Base-by-base conservation (phyloP, 2,888 invertebrate genomes). In the Cryptus viduatorius region DNA sequence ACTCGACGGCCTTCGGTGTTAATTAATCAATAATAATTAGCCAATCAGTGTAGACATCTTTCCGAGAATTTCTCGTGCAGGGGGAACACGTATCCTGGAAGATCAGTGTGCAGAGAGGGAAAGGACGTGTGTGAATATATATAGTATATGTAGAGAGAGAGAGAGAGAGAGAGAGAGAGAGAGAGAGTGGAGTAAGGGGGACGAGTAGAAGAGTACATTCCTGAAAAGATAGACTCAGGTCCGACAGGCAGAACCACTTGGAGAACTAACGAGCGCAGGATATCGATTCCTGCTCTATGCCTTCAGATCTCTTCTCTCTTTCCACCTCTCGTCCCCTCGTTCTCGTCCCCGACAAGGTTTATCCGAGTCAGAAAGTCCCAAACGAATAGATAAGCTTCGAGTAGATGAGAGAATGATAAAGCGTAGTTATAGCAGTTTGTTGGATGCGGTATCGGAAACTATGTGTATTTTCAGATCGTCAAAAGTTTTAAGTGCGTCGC, bases 1-100 rank as follows among this genome's bases (percentile, higher is more conserved):
- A 14, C 24, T 31, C 48, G 44, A 50, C 56, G 44, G 71, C 68
- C 65, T 76, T 77, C 61, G 68, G 69, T 75, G 59, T 79, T 81
- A 73, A 84, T 84, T 84, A 73, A 84, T 84, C 79, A 82, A 82
- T 82, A 78, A 84, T 84, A 84, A 84, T 84, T 84, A 84, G 82
- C 67, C 84, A 79, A 84, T 84, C 84, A 44, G 75, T 78, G 76
- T 81, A 76, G 80, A 83, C 81, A 84, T 81, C 68, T 79, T 75
- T 75, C 82, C 71, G 53, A 68, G 71, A 82, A 84, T 82, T 78
- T 84, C 53, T 46, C 46, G 64, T 71, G 48, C 44, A 69, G 42
- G 56, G 61, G 46, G 14, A 64, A 61, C 59, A 75, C 68, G 72
- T 72, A 82, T 61, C 78, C 16, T 72, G 19, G 61, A 65, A 81